Base-by-base conservation (phyloP, 2,113 vertebrate genomes). In the Crotalus helleri region DNA sequence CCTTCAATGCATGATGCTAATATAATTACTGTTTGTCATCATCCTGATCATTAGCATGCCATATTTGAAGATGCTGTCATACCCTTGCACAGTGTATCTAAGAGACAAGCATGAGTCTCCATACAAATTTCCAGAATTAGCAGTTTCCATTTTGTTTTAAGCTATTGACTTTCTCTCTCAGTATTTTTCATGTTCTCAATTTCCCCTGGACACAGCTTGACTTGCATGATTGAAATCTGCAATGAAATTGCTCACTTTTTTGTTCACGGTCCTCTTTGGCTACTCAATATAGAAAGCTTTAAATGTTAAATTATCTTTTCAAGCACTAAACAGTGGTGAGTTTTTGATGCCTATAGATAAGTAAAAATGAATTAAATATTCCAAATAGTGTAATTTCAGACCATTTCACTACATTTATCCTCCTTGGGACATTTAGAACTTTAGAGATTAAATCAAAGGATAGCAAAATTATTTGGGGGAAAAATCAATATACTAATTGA, bases 41-140 rank as follows among this genome's bases (percentile, higher is more conserved):
- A 33, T 94, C 92, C 88, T 74, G 91, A 90, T 95, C 93, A 55
- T 95, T 95, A 94, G 69, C 94, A 93, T 96, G 87, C 95, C 91
- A 95, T 26, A 55, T 64, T 39, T 90, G 91, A 95, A 94, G 93
- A 95, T 95, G 21, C 89, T 94, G 91, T 87, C 90, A 69, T 2
- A 0, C n/a, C 89, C 93, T 44, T 89, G 91, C 95, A 91, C 93
- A 64, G 57, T 59, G 26, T 21, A 53, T 13, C 19, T 55, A 26
- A 69, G 7, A 93, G 85, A 87, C 93, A 1, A 44, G 91, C 44
- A 3, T 58, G 39, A 54, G 39, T 92, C n/a, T 69, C 57, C 17
- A 5, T 91, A 69, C 91, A 87, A 89, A 93, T 85, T 54, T 46
- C 59, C 89, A 91, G 26, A 51, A 92, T 87, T 51, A 91, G 29